Evolutionary conservation across 1,140 invertebrate genomes (phyloP), one percentile per base, ranked within the genome.

Genomic region (Battus philenor): DNA sequence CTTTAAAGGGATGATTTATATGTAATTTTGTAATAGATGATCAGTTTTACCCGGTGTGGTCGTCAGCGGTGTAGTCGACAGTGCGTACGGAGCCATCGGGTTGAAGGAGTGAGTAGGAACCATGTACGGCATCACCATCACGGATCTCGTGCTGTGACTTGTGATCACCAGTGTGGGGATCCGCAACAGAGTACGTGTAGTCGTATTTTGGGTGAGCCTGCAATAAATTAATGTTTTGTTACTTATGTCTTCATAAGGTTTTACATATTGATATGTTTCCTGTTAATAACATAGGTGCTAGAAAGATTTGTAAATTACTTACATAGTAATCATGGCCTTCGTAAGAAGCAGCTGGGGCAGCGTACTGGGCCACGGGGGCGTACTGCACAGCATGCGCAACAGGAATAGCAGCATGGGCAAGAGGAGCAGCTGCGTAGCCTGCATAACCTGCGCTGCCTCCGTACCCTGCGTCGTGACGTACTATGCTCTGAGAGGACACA

Each of bases 111-210:
- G 55, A 53, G 50, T 63, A 63, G 43, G 43, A 61, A 11, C 58
- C 58, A 12, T 38, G 34, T 7, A 38, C 34, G 20, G 34, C 34
- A 15, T 16, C 16, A 18, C 16, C 32, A n/a, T 36, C 33, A 17
- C 72, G 67, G 54, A 44, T 55, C 62, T 75, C 68, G 54, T 70
- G 68, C 59, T 72, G 68, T 2, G 66, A 58, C 59, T 75, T 76
- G 55, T 68, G 62, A 59, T 71, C 72, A 15, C 69, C 72, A 45
- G 72, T 70, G 62, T 77, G 68, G 0, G 76, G 66, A 63, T 88
- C 87, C n/a, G 82, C 60, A 10, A 89, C 87, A 36, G 80, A 82
- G 68, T 89, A 89, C 1, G 74, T 67, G 61, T 76, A 88, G 59
- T 75, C 80, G 72, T 88, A 88, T 61, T 76, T 70, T 10, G 72